phyloP scores from a whole-genome alignment of 2,888 invertebrate genomes.

The Chaitophorus viminalis region DNA sequence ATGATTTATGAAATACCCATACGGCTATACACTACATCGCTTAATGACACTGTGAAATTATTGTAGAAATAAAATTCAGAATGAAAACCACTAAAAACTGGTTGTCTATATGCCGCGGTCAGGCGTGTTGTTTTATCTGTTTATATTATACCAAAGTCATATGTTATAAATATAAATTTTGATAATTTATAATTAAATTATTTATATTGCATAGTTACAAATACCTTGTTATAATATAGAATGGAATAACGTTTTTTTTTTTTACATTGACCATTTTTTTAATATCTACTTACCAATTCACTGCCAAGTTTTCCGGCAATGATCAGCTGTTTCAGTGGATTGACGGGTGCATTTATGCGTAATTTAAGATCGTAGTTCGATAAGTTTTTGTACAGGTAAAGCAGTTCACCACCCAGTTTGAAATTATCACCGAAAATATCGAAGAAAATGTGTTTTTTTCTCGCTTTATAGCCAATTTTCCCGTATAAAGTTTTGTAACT shows the following conservation, averaged over 20 bases:
- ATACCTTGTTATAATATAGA: too few species aligned
- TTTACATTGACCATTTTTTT: background rate
- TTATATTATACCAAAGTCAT: too few species aligned
- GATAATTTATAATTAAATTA: too few species aligned
- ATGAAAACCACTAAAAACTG: too few species aligned
- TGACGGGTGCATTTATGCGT: constrained; percentile 79
- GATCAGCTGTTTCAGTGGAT: constrained; percentile 75
- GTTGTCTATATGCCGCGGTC: too few species aligned
- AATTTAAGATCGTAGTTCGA: constrained; percentile 79
- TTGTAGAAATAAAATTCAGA: too few species aligned
- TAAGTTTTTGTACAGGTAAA: constrained; percentile 73
- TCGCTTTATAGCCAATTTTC: constrained; percentile 78
- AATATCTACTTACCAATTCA: constrained; percentile 71
- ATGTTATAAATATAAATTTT: too few species aligned
- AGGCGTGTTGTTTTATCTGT: too few species aligned
- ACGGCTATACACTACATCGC: too few species aligned
- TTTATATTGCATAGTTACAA: too few species aligned
- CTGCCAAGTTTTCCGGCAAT: constrained; percentile 76
- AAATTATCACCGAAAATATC: constrained; percentile 77
- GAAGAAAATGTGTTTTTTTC: constrained; percentile 77
- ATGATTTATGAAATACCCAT: too few species aligned
- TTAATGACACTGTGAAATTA: too few species aligned
- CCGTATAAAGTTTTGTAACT: constrained; percentile 75
- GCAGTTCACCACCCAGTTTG: constrained; percentile 77
- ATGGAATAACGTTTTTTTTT: background rate